Evolutionary conservation across 1,140 invertebrate genomes (phyloP), one percentile per base, ranked within the genome.

Genomic region (Psilanteris sp.): DNA sequence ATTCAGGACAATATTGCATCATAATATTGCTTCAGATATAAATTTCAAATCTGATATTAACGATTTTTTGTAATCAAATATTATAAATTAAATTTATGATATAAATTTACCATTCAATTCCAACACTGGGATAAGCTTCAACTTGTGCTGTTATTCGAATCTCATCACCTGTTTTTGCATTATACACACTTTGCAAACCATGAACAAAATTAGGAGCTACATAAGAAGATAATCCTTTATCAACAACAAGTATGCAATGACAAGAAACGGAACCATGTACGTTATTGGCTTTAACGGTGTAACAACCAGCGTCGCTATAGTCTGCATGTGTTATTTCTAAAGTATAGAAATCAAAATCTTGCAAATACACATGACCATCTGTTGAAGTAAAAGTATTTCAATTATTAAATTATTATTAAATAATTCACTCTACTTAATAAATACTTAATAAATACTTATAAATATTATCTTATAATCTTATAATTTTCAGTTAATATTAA

Each of bases 221-320:
- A 82, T 95, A 95, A 0, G 93, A 94, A 13, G 93, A 90, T 41
- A 96, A 94, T 24, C 94, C 94, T 80, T 94, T 94, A 85, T 96
- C 95, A 0, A 98, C 96, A 0, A 94, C 92, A 14, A 98, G 89
- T 39, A 90, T 90, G 78, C 94, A 95, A 16, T 91, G 91, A 46
- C 96, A 97, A 37, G 94, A 93, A 5, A 96, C 92, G 0, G 94
- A 93, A 4, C 96, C 97, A 41, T 93, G 90, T n/a, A 90, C 87
- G 83, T 98, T 98, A 36, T 90, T 90, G 1, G 96, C 96, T 48
- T 91, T 91, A 7, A 92, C 94, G 24, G 91, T 93, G 84, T 98
- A 98, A 27, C 89, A 89, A 10, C 96, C 97, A 5, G 94, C 92
- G 84, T 98, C 96, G 20, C 94, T 93, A 0, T 95, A 82, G 1